Evolutionary conservation across 2,113 vertebrate species (phyloP).

Genomic region (Peromyscus californicus): DNA sequence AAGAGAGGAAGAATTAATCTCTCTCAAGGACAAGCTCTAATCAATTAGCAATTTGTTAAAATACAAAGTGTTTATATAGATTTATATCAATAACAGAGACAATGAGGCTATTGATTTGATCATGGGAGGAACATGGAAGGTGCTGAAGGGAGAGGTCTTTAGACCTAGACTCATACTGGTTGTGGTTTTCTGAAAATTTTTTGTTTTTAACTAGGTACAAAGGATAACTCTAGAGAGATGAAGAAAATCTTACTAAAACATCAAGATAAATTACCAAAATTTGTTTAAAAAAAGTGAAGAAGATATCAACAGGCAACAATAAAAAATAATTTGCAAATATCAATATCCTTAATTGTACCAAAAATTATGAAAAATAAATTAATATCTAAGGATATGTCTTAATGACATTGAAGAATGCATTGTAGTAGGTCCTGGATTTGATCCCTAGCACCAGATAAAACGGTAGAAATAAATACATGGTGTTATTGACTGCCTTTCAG

Average conservation of each 20-base stretch:
- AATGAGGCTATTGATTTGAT: neutral
- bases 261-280: neutral
- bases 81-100: neutral
- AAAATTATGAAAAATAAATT: neutral
- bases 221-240: neutral
- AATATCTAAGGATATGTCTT: neutral
- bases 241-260: neutral
- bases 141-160: neutral
- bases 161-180: neutral
- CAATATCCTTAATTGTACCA: neutral
- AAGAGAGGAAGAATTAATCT: neutral
- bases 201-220: neutral
- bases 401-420: neutral
- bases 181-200: constrained; percentile 12
- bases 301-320: neutral
- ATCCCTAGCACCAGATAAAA: neutral
- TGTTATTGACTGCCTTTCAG: neutral
- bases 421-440: neutral
- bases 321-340: neutral
- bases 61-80: neutral
- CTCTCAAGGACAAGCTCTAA: too few relatives aligned
- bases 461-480: neutral
- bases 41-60: too few relatives aligned
- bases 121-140: neutral
- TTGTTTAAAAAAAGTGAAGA: neutral